phyloP scores from a whole-genome alignment of 2,797 vertebrate genomes.

The Sorex maritimensis region DNA sequence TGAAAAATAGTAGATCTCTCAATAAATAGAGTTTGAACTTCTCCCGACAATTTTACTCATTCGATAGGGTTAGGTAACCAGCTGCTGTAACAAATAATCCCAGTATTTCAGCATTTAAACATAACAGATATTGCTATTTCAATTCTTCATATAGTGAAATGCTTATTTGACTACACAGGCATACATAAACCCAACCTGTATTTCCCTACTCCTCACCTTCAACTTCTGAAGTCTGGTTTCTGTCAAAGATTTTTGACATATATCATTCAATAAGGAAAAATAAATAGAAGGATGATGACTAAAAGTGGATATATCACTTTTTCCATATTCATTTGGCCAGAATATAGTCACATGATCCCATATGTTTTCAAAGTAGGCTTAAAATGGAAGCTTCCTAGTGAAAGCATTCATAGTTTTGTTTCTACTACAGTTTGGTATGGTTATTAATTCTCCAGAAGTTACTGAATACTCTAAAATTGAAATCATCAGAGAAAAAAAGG shows the following conservation, averaged over 20 bases:
- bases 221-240: neutral
- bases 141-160: neutral
- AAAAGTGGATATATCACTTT: neutral
- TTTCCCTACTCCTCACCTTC: neutral
- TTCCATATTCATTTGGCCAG: neutral
- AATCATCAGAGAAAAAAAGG: slow-evolving; percentile 28
- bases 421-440: neutral
- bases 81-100: slow-evolving; percentile 15
- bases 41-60: neutral
- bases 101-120: neutral
- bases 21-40: neutral
- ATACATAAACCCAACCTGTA: neutral
- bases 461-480: neutral
- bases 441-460: slow-evolving; percentile 41
- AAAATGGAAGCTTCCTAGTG: neutral
- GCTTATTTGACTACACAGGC: neutral
- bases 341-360: neutral
- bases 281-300: neutral
- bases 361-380: neutral
- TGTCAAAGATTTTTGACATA: neutral
- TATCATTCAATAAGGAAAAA: slow-evolving; percentile 6
- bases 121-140: neutral
- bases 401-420: neutral
- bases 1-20: neutral
- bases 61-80: slow-evolving; percentile 19